Percentiles rank a stretch among this genome's conserved stretches.
These are phyloP conservation scores for Anagrus nilaparvatae DNA, from an alignment of 1,140 invertebrate genomes.

Conservation along the genomic window DNA sequence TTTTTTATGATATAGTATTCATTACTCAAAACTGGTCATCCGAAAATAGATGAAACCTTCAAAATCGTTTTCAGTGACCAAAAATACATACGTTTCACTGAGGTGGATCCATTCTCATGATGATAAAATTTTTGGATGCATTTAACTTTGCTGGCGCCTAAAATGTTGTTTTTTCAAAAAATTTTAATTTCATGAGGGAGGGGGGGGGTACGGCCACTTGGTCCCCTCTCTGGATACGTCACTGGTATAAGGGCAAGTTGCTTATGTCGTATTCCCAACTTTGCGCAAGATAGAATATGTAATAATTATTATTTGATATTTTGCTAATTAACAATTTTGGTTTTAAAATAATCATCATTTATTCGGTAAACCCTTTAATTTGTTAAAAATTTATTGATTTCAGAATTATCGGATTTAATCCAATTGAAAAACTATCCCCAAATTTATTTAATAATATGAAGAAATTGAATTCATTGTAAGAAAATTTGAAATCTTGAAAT, in stretches of 20 bases:
- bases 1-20: too few relatives aligned
- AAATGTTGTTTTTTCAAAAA: neutral
- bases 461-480: constrained; percentile 35
- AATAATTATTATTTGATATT: neutral
- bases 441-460: constrained; percentile 22
- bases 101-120: too few relatives aligned
- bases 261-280: constrained; percentile 24
- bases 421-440: constrained; percentile 22
- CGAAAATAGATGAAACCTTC: too few relatives aligned
- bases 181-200: constrained; percentile 18
- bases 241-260: constrained; percentile 24
- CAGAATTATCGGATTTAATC: constrained; percentile 31
- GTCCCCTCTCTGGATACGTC: constrained; percentile 39
- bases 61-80: too few relatives aligned
- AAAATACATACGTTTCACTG: too few relatives aligned
- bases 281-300: constrained; percentile 31
- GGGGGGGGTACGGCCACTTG: constrained; percentile 13
- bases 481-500: constrained; percentile 7
- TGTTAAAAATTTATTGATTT: constrained; percentile 11
- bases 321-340: neutral
- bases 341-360: constrained; percentile 4
- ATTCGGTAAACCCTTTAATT: neutral
- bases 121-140: too few relatives aligned
- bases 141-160: neutral
- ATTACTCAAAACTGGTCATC: too few relatives aligned